These are phyloP conservation scores for Encarsia formosa DNA, from an alignment of 2,888 invertebrate species.

Conservation along the genomic window DNA sequence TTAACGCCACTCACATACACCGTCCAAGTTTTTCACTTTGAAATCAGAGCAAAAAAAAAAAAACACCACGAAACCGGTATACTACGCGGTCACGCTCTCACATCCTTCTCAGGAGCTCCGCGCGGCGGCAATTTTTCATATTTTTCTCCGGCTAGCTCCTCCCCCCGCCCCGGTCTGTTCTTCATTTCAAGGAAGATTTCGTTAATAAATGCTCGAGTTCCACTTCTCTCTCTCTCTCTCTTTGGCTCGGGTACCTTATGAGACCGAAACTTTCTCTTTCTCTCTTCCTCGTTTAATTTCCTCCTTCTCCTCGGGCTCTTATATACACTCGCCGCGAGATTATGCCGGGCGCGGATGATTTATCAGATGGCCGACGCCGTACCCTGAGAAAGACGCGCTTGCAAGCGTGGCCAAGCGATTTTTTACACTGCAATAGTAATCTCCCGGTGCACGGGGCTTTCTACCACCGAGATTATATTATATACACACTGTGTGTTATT, in stretches of 20 bases:
- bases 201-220: conserved; percentile 26
- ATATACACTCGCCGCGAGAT: conserved; percentile 11
- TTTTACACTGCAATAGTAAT: no score
- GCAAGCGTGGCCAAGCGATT: no score
- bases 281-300: conserved; percentile 13
- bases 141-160: background rate
- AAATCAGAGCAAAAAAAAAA: background rate
- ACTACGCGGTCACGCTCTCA: conserved; percentile 17
- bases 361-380: conserved; percentile 15
- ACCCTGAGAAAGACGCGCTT: background rate
- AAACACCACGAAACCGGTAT: background rate
- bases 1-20: no score
- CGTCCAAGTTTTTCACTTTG: no score
- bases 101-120: conserved; percentile 1
- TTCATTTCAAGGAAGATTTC: conserved; percentile 27
- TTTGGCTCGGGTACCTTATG: no score
- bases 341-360: conserved; percentile 23
- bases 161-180: conserved; percentile 12
- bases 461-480: no score
- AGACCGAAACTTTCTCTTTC: conserved; percentile 21
- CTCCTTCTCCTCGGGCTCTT: background rate
- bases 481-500: no score
- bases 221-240: conserved; percentile 14
- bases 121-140: conserved; percentile 8
- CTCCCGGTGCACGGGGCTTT: no score